These are phyloP conservation scores for Zonitis immaculata DNA, from an alignment of 2,888 invertebrate genomes.

Conservation along the genomic window DNA sequence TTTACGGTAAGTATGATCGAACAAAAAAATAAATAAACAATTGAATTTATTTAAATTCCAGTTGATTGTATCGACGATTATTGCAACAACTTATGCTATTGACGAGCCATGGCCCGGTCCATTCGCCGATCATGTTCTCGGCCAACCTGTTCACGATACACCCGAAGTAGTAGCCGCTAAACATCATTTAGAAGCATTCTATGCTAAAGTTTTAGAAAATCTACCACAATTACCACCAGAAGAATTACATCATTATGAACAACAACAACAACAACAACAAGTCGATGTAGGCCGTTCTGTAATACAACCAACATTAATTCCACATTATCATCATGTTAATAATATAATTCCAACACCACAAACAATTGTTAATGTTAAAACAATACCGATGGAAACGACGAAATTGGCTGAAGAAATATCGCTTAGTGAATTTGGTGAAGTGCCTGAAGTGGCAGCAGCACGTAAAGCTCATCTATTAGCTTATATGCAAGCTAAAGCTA, in stretches of 20 bases:
- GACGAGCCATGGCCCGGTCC: slow-evolving; percentile 27
- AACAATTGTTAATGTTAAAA: neutral
- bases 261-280: too few species aligned
- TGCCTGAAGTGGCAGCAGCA: slow-evolving; percentile 34
- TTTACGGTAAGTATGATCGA: neutral
- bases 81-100: slow-evolving; percentile 5
- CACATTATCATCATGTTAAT: neutral
- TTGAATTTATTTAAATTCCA: slow-evolving; percentile 7
- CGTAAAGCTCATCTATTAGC: slow-evolving; percentile 29
- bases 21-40: neutral
- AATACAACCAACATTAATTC: too few species aligned
- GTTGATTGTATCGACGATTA: slow-evolving; percentile 12
- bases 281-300: too few species aligned
- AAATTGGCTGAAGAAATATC: slow-evolving; percentile 29
- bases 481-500: slow-evolving; percentile 15
- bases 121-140: slow-evolving; percentile 25
- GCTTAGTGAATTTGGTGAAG: slow-evolving; percentile 29
- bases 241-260: too few species aligned
- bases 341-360: neutral
- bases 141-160: slow-evolving; percentile 25
- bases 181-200: slow-evolving; percentile 20
- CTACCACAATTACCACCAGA: slow-evolving; percentile 25
- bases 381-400: neutral
- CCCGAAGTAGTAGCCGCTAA: slow-evolving; percentile 30
- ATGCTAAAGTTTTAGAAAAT: slow-evolving; percentile 20